Evolutionary conservation across 2,113 vertebrate species (phyloP).

Genomic region (Neolamprologus hecqui): DNA sequence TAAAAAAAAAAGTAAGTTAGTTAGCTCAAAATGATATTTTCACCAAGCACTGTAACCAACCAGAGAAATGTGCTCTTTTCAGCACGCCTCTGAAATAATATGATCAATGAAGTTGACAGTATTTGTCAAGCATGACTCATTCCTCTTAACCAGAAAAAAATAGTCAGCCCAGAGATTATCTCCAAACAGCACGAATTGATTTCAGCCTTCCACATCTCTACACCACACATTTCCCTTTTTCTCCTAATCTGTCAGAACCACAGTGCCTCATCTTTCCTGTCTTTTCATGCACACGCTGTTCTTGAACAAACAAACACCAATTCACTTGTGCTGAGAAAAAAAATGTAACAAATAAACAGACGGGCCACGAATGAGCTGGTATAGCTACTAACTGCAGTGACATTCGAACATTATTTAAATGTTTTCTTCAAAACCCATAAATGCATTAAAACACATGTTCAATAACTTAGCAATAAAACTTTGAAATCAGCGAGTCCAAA

Average conservation of each 20-base stretch:
- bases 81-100: not conserved
- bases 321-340: not conserved
- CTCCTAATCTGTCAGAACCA: not conserved
- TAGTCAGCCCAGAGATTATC: not conserved
- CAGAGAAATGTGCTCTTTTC: not conserved
- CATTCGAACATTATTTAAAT: not conserved
- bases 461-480: not conserved
- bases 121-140: not conserved
- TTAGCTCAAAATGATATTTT: not conserved
- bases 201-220: not conserved
- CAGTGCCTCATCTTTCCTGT: not conserved
- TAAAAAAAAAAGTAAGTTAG: accelerated
- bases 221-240: not conserved
- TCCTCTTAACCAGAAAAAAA: not conserved
- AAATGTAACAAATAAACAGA: not conserved
- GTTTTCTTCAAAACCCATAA: not conserved
- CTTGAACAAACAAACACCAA: not conserved
- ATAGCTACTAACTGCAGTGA: not conserved
- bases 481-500: not conserved
- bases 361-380: not conserved
- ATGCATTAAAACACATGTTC: not conserved
- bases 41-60: not conserved
- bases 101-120: not conserved
- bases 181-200: not conserved
- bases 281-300: not conserved